Evolutionary conservation across 1,140 invertebrate genomes (phyloP).

Genomic region (Musca vetustissima): DNA sequence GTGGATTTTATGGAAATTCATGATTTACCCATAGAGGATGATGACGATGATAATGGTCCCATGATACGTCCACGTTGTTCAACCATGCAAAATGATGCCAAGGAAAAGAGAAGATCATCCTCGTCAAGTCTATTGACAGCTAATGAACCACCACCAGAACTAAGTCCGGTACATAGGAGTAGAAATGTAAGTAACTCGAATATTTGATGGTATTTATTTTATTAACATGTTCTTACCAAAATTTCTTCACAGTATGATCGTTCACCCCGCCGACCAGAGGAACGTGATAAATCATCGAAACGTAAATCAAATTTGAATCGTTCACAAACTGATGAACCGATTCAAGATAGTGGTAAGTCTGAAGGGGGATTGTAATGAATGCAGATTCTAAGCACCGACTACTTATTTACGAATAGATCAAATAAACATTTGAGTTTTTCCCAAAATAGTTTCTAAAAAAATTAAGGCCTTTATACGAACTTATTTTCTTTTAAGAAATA

Average conservation of each 20-base stretch:
- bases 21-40: neutral
- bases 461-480: no score
- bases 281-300: slow-evolving; percentile 67
- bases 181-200: slow-evolving; percentile 40
- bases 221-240: slow-evolving; percentile 14
- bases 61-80: slow-evolving; percentile 40
- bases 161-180: slow-evolving; percentile 46
- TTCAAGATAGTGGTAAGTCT: slow-evolving; percentile 54
- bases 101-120: slow-evolving; percentile 16
- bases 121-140: slow-evolving; percentile 14
- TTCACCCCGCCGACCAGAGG: slow-evolving; percentile 42
- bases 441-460: no score
- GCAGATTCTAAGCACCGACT: no score
- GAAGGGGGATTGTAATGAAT: no score
- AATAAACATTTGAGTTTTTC: no score
- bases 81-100: slow-evolving; percentile 35
- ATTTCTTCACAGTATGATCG: neutral
- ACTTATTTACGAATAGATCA: no score
- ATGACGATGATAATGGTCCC: neutral
- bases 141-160: slow-evolving; percentile 34
- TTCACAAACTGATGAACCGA: slow-evolving; percentile 61
- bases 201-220: neutral
- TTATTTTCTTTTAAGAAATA: no score
- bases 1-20: slow-evolving; percentile 21
- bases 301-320: slow-evolving; percentile 68